Conservation (phyloP, 2,797 vertebrate species). For the Takifugu ocellatus region DNA sequence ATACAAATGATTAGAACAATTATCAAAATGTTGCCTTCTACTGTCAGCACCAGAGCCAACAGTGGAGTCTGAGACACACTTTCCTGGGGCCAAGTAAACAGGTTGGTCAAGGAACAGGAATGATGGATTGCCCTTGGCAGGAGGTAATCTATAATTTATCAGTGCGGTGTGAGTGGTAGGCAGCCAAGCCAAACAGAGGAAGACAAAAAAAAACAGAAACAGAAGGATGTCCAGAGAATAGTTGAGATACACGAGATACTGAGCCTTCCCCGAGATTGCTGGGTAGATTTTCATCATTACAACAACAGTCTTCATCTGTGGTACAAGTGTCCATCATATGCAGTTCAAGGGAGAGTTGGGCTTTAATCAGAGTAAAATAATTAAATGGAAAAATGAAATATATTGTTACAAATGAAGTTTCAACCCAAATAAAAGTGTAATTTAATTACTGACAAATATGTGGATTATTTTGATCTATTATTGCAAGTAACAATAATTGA, state of each 20-base stretch:
- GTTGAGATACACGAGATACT: neutral
- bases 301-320: neutral
- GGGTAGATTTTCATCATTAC: no score
- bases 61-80: slow-evolving; percentile 13
- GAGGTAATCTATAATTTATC: slow-evolving; percentile 63
- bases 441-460: slow-evolving; percentile 27
- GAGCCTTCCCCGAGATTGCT: no score
- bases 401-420: no score
- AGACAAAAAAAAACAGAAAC: slow-evolving; percentile 24
- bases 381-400: no score
- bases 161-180: slow-evolving; percentile 23
- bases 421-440: slow-evolving; percentile 26
- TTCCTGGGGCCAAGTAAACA: slow-evolving; percentile 34
- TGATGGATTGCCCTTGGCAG: slow-evolving; percentile 54
- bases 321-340: neutral
- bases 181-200: slow-evolving; percentile 38
- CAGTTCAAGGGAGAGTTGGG: no score
- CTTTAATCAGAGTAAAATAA: no score
- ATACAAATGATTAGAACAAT: slow-evolving; percentile 23
- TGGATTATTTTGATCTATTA: slow-evolving; percentile 31
- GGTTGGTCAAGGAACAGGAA: slow-evolving; percentile 43
- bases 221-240: slow-evolving; percentile 11
- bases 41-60: slow-evolving; percentile 40
- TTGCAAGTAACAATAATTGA: slow-evolving; percentile 43
- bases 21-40: slow-evolving; percentile 22